Evolutionary conservation across 2,113 vertebrate genomes (phyloP), one percentile per base, ranked within the genome.

Genomic region (Archilochus colubris): DNA sequence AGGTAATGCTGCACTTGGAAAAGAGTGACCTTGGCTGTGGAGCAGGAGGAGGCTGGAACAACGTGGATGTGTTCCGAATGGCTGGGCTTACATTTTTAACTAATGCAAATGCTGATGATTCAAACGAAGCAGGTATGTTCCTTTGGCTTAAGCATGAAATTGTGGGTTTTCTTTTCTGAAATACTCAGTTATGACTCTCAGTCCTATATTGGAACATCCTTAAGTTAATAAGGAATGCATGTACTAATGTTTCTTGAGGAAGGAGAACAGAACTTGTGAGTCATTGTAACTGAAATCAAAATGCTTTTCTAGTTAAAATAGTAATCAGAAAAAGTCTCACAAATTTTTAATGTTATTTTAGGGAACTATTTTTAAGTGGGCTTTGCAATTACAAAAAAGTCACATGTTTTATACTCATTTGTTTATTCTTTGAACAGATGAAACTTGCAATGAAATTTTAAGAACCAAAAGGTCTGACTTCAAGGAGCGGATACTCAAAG

Each of bases 31-130:
- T 97, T 54, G 99, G 99, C 22, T 99, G 99, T 40, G 99, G 99
- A 2, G 99, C 98, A 22, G 99, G 99, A 4, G 99, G 99, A 7
- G 99, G 99, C 25, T 95, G 9, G 82, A 96, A 99, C 94, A 98
- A 97, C 1, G n/a, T 98, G 0, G 98, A 99, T 0, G 99, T 99
- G 1, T 99, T 99, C 89, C 91, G 87, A 19, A 94, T 98, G 62
- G 98, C 99, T 4, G 99, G 99, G 24, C 98, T 99, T 78, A 99
- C 98, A 1, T 99, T 99, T 88, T 77, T 99, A 33, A 99, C 99
- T 36, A 99, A 99, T 1, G 98, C 99, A 36, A 99, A 99, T 2
- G 97, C 97, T 27, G 96, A 97, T 5, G 96, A 92, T 63, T 93
- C 58, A 7, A 68, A 61, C 48, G 95, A 91, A 89, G 53, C 83